These are phyloP conservation scores for Octodonta nipae DNA, from an alignment of 2,888 invertebrate species.

Conservation along the genomic window DNA sequence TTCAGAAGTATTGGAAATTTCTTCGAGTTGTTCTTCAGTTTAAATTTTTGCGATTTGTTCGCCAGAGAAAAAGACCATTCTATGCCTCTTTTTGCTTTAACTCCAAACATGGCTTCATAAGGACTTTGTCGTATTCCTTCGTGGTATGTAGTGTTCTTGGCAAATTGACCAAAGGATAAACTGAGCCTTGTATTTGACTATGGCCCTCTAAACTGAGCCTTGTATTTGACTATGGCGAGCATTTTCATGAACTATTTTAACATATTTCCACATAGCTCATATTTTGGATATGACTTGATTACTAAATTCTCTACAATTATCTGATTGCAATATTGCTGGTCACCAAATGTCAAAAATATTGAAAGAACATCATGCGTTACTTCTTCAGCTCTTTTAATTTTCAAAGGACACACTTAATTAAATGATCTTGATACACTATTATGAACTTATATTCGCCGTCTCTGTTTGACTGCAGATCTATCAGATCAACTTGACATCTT, in stretches of 20 bases:
- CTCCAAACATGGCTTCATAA: slow-evolving; percentile 25
- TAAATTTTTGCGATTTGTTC: slow-evolving; percentile 18
- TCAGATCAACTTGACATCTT: slow-evolving; percentile 3
- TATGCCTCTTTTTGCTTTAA: slow-evolving; percentile 18
- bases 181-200: slow-evolving; percentile 21
- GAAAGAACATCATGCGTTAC: slow-evolving; percentile 12
- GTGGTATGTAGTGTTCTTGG: slow-evolving; percentile 21
- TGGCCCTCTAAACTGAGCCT: slow-evolving; percentile 22
- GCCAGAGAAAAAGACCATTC: slow-evolving; percentile 16
- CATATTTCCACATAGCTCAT: slow-evolving; percentile 17
- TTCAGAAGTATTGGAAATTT: slow-evolving; percentile 6
- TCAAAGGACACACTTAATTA: slow-evolving; percentile 17
- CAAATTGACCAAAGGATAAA: slow-evolving; percentile 14
- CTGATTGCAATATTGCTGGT: slow-evolving; percentile 17
- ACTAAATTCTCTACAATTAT: slow-evolving; percentile 23
- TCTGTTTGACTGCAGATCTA: slow-evolving; percentile 11
- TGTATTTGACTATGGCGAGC: slow-evolving; percentile 18
- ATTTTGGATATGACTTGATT: slow-evolving; percentile 18
- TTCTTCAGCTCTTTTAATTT: slow-evolving; percentile 18
- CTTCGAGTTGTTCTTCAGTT: slow-evolving; percentile 18
- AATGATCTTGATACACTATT: slow-evolving; percentile 12
- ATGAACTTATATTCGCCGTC: slow-evolving; percentile 17
- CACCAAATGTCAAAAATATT: slow-evolving; percentile 19
- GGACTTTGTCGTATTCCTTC: slow-evolving; percentile 20
- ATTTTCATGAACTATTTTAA: slow-evolving; percentile 20